Evolutionary conservation across 2,888 invertebrate species (phyloP).

Genomic region (Arrhopalites spinosus): DNA sequence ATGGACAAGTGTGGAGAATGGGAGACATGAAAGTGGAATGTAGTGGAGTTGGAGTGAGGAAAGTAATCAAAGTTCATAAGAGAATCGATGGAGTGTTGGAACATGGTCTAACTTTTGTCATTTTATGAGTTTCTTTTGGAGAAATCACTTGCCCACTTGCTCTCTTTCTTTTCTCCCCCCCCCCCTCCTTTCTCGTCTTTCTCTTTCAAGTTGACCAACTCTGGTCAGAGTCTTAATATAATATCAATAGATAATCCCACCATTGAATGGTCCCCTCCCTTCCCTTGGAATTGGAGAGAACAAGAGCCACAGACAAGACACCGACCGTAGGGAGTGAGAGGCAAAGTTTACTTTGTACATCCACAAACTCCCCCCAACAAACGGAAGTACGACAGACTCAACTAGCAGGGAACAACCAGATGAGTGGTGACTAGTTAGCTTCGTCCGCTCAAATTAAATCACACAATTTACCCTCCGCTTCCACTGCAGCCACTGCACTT

Average conservation of each 20-base stretch:
- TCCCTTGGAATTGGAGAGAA: background rate
- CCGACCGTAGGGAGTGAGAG: too few species aligned
- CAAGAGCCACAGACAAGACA: background rate
- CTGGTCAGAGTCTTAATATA: too few species aligned
- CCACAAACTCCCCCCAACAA: background rate
- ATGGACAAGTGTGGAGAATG: background rate
- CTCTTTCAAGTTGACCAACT: background rate
- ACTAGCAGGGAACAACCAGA: background rate
- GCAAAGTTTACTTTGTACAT: constrained; percentile 14
- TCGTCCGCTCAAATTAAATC: constrained; percentile 26
- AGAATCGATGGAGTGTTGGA: too few species aligned
- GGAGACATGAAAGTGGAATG: background rate
- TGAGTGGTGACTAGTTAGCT: constrained; percentile 31
- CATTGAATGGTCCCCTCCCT: background rate
- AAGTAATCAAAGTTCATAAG: too few species aligned
- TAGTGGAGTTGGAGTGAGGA: constrained; percentile 1
- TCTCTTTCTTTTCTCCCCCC: background rate
- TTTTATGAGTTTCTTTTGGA: constrained; percentile 29
- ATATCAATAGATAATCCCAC: too few species aligned
- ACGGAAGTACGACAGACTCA: too few species aligned
- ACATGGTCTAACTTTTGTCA: constrained; percentile 21
- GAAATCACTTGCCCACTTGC: constrained; percentile 22
- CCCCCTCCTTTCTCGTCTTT: background rate
- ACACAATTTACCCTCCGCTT: constrained; percentile 14
- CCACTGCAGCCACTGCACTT: too few species aligned